Percentiles rank a stretch among this genome's conserved stretches.
Conservation (phyloP, 1,140 invertebrate species). For the Sweltsa coloradensis region DNA sequence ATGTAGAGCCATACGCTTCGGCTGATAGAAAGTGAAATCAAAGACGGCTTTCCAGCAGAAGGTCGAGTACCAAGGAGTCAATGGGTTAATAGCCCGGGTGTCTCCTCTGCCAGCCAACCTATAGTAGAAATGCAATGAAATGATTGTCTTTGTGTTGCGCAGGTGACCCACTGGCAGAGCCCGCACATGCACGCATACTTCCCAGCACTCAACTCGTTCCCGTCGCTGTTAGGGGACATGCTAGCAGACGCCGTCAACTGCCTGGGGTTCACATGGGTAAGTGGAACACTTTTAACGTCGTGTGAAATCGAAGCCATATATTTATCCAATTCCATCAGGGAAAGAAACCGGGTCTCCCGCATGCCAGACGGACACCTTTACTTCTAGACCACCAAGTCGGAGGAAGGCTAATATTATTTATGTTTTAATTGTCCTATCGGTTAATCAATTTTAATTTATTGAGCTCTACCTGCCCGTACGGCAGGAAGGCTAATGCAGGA, state of each 20-base stretch:
- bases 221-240: conserved; percentile 92
- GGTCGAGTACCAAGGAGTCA: not conserved
- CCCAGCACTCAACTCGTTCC: conserved; percentile 89
- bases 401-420: no score
- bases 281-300: no score
- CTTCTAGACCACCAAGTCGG: no score
- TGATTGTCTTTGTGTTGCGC: conserved; percentile 10
- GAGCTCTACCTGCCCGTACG: no score
- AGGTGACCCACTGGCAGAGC: conserved; percentile 89
- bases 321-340: no score
- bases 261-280: conserved; percentile 82
- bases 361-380: no score
- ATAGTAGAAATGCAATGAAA: not conserved
- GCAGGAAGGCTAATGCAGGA: no score
- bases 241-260: conserved; percentile 87
- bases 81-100: not conserved
- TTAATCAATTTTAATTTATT: no score
- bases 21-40: not conserved
- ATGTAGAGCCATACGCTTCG: not conserved
- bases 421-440: no score
- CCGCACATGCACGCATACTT: conserved; percentile 98
- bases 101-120: no score
- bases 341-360: no score
- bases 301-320: no score
- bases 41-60: not conserved